Base-by-base conservation (phyloP, 1,140 invertebrate species). In the Drosophila biarmipes region DNA sequence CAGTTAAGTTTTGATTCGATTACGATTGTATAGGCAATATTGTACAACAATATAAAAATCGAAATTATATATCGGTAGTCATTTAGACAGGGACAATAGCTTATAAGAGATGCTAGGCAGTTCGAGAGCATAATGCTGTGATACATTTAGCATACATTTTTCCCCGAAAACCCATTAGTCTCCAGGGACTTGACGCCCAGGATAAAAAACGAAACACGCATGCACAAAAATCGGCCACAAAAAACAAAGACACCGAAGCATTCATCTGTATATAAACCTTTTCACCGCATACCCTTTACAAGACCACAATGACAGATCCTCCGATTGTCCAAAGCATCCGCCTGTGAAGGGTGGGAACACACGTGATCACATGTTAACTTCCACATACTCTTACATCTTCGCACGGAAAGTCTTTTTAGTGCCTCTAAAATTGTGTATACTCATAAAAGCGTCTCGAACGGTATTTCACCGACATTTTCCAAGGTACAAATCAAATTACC, bases 101-200 rank as follows among this genome's bases (percentile, higher is more conserved):
- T 84, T 51, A 55, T 84, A 89, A 90, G 85, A 73, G 61, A 80
- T 58, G 76, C 64, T 86, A 89, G 79, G 79, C 72, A 89, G 79
- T 89, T 89, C 84, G 73, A 89, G 84, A 89, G 84, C 84, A 89
- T 89, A 89, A 77, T 84, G 84, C 84, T 89, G 84, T 89, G 84
- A 89, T 89, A 89, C 75, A 89, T 89, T 89, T 89, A 89, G 84
- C 84, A 82, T 89, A 87, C 74, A 87, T 71, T 68, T 78, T 69
- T 58, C 71, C 78, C 68, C 42, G 35, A 66, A 46, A 67, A 66
- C 66, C 56, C 57, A 51, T 45, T 57, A 58, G 52, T 21, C 42
- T 27, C 19, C 61, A 43, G 46, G 21, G 64, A 31, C 62, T 31
- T 48, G 42, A 66, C 24, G 59, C 58, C 31, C 61, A 29, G 37